Evolutionary conservation across 2,113 vertebrate genomes (phyloP), one percentile per base, ranked within the genome.

Genomic region (Bubo blakistoni): DNA sequence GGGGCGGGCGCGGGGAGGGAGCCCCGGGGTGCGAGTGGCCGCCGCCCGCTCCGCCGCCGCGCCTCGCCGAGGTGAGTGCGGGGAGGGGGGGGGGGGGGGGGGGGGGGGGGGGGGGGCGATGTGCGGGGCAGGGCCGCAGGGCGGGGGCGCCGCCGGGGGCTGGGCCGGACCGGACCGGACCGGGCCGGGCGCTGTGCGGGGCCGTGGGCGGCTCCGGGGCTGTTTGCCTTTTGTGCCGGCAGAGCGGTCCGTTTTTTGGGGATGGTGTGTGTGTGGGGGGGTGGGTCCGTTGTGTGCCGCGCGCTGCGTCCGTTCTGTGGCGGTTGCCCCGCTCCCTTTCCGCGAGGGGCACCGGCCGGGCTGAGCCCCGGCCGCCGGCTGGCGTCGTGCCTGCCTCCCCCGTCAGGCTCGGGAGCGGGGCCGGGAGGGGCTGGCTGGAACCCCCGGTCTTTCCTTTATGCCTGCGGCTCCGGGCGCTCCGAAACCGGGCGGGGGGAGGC

Each of bases 141-240:
- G 61, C 30, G 72, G 84, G 57, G 78, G 78, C 61, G 59, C 51
- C 26, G 52, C 36, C 49, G 62, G 81, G 86, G 86, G 80, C 62
- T 42, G 62, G 79, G 51, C 13, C 11, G 40, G 40, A 11, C 40
- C 38, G 86, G 86, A 73, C 62, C 46, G 51, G 79, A 40, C 10
- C n/a, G 49, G 63, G 30, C 32, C 36, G 80, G 49, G 80, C 49
- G 61, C 16, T 24, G n/a, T 44, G 54, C 32, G 79, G 62, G 34
- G 81, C 80, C 58, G 73, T 66, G 78, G 71, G 74, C 66, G 61
- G 89, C 90, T 87, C 25, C 47, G 54, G 61, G 30, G 55, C 44
- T 58, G 63, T 89, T 87, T 88, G 71, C 49, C 86, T 90, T 96
- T 89, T 94, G 93, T 96, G 62, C n/a, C 29, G 46, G 29, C 40